These are phyloP conservation scores for Ammodytes dubius DNA, from an alignment of 2,113 vertebrate species.

Conservation along the genomic window DNA sequence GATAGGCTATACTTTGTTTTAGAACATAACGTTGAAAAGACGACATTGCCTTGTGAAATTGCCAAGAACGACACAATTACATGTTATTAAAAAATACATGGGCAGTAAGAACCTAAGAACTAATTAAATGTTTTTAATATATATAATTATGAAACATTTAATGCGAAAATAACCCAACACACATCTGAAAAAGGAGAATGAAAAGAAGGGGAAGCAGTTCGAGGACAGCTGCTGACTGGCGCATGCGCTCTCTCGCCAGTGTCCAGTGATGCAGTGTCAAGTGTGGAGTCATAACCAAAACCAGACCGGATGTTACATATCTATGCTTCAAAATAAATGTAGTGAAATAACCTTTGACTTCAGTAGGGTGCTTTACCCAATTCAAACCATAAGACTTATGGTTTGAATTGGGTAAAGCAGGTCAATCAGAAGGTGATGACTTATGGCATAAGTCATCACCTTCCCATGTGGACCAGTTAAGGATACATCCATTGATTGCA, in stretches of 20 bases:
- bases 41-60: not conserved
- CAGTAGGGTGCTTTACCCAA: too few relatives aligned
- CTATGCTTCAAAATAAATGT: constrained; percentile 36
- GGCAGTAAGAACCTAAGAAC: not conserved
- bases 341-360: not conserved
- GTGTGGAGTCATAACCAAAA: not conserved
- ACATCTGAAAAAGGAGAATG: not conserved
- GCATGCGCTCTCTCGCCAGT: constrained; percentile 33
- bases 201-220: rapidly evolving
- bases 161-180: not conserved
- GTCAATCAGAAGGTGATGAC: too few relatives aligned
- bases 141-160: not conserved
- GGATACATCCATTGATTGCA: too few relatives aligned
- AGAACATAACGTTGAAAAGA: not conserved
- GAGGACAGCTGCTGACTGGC: not conserved
- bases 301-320: not conserved
- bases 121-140: too few relatives aligned
- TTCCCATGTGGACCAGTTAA: too few relatives aligned
- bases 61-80: not conserved
- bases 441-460: too few relatives aligned
- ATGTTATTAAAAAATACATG: not conserved
- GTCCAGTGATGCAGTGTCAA: not conserved
- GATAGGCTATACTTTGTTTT: too few relatives aligned
- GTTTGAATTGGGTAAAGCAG: too few relatives aligned
- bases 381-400: too few relatives aligned